Base-by-base conservation (phyloP, 2,113 vertebrate genomes). In the Bubo blakistoni region DNA sequence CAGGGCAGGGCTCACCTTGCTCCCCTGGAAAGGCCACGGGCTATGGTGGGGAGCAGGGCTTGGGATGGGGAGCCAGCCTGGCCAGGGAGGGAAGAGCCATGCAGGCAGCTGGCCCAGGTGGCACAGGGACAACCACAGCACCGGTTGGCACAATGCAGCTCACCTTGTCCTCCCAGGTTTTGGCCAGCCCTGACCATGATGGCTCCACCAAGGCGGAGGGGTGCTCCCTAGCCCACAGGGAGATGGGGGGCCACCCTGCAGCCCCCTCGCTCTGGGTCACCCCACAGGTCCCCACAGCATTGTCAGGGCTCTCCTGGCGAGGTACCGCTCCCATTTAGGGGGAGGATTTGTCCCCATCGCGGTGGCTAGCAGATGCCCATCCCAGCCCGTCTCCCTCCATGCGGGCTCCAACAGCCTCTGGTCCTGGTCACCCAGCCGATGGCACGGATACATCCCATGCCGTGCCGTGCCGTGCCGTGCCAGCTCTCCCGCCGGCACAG, bases 301-400 rank as follows among this genome's bases (percentile, higher is more conserved):
- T 16, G 1, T 16, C 5, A 54, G 76, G 42, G 30, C 49, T 74
- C 30, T 57, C 73, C 18, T 2, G 1, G 18, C 6, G 3, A 76
- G n/a, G 47, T 54, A 20, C 24, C 4, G 0, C 52, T 67, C 16
- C 34, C 1, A 0, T 44, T 49, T 62, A 71, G 29, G 21, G 52
- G 62, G 49, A 77, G 49, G 49, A 69, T 57, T 73, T 52, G 29
- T 70, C 27, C 38, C 22, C 38, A 14, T 30, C 7, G 40, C 0
- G 1, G 12, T 29, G 25, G 30, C 73, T 61, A 14, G 49, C 1
- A 1, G 36, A 26, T 44, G 34, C n/a, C 36, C 11, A 32, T 24
- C 32, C 36, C 3, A 8, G 71, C 24, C 55, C 7, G 3, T 26
- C 8, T 79, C 16, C 14, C 10, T 69, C 25, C 2, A 0, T 6